Conservation (phyloP, 2,888 invertebrate genomes). For the Bombylius major region DNA sequence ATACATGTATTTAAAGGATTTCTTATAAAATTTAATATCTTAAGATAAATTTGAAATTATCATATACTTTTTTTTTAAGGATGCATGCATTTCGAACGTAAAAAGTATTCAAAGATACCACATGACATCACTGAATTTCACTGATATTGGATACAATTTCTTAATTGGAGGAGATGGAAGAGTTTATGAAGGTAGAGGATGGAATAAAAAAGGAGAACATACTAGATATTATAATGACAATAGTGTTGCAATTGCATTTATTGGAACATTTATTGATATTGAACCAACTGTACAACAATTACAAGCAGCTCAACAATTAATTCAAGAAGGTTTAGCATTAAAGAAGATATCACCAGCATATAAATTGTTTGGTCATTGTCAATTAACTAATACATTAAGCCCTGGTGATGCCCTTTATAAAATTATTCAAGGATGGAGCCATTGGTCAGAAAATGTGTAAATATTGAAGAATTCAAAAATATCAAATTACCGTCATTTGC, state of each 20-base stretch:
- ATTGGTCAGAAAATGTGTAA: conserved; percentile 31
- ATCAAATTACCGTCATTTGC: too few relatives aligned
- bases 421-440: conserved; percentile 53
- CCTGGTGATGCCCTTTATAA: conserved; percentile 52
- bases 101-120: conserved; percentile 27
- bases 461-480: too few relatives aligned
- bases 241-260: conserved; percentile 28
- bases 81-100: conserved; percentile 23
- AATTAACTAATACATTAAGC: conserved; percentile 51
- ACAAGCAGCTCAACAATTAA: conserved; percentile 43
- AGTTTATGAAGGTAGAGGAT: conserved; percentile 31
- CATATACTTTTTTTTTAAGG: background rate
- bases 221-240: conserved; percentile 27
- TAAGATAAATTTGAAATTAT: too few relatives aligned
- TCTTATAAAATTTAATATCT: too few relatives aligned
- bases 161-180: conserved; percentile 30
- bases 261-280: conserved; percentile 18
- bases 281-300: conserved; percentile 41
- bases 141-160: conserved; percentile 31
- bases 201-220: conserved; percentile 26
- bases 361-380: conserved; percentile 54
- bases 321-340: conserved; percentile 43
- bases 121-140: conserved; percentile 26
- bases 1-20: too few relatives aligned
- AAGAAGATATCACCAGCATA: conserved; percentile 48